Evolutionary conservation across 2,797 vertebrate genomes (phyloP).

Genomic region (Pelochelys cantorii): DNA sequence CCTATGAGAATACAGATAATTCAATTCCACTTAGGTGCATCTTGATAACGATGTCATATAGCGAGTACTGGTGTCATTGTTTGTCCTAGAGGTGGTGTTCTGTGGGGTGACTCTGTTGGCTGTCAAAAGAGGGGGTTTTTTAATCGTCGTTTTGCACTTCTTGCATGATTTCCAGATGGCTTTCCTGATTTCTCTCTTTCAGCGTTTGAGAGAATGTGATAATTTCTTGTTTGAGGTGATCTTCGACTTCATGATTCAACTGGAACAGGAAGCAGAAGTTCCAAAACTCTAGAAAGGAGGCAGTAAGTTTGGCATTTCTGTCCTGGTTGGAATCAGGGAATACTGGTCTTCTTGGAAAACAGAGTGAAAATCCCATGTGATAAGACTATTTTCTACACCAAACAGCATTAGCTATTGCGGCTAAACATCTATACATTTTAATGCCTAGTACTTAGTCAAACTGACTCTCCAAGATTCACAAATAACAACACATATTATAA

Average conservation of each 20-base stretch:
- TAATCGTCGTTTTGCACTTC: not conserved
- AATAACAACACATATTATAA: not conserved
- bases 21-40: not conserved
- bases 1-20: not conserved
- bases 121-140: no score
- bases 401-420: not conserved
- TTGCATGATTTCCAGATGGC: not conserved
- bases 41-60: not conserved
- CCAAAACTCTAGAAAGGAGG: not conserved
- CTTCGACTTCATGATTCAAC: not conserved
- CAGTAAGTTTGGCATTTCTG: not conserved
- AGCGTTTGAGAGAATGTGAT: not conserved
- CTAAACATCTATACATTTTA: not conserved
- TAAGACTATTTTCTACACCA: not conserved
- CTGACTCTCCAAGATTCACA: not conserved
- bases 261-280: not conserved
- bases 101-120: not conserved
- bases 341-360: not conserved
- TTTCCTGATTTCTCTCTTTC: not conserved
- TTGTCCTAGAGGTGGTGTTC: not conserved
- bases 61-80: not conserved
- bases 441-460: not conserved
- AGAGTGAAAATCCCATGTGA: not conserved
- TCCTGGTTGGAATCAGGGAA: not conserved
- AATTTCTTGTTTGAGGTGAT: not conserved